These are phyloP conservation scores for Sebastes oblongus DNA, from an alignment of 2,797 vertebrate species.

Conservation along the genomic window DNA sequence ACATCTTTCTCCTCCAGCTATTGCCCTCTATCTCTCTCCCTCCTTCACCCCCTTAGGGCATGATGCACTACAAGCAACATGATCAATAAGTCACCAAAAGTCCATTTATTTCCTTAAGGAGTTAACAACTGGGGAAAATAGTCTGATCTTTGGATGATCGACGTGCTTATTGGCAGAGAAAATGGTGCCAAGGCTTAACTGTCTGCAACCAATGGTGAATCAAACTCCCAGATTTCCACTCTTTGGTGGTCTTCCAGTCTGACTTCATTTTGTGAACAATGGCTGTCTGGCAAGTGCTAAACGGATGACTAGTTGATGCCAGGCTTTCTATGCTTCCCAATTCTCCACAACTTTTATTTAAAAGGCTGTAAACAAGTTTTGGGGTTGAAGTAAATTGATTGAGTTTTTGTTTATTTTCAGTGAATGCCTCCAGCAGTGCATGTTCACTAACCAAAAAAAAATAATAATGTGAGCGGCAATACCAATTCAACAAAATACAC, in stretches of 20 bases:
- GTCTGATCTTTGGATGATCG: not conserved
- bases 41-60: not conserved
- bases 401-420: conserved; percentile 6
- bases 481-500: not conserved
- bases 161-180: not conserved
- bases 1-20: not conserved
- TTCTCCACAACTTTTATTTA: not conserved
- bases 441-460: conserved; percentile 6
- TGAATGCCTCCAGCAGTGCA: not conserved
- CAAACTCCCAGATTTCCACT: not conserved
- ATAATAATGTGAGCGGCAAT: not conserved
- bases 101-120: not conserved
- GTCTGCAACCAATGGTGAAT: not conserved
- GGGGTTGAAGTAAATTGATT: not conserved
- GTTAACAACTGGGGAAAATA: not conserved
- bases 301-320: not conserved
- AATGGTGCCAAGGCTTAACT: not conserved
- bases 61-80: not conserved
- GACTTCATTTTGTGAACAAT: conserved; percentile 1
- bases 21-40: not conserved
- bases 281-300: not conserved
- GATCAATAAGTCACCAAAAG: not conserved
- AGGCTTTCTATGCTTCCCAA: not conserved
- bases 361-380: not conserved
- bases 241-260: not conserved